phyloP scores from a whole-genome alignment of 2,113 vertebrate genomes.

The Mus musculus region DNA sequence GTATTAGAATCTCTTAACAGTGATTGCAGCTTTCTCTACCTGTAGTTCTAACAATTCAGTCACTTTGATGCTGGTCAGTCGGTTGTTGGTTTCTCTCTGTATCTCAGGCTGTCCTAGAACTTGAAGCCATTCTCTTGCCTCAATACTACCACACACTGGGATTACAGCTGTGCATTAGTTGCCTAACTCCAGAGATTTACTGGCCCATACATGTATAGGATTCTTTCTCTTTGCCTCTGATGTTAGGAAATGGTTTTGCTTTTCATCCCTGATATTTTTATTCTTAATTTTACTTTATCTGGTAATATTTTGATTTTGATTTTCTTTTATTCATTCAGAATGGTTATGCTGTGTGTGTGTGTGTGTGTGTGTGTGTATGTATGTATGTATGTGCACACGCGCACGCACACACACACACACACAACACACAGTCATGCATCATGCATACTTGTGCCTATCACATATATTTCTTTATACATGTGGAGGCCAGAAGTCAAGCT shows the following conservation, averaged over 20 bases:
- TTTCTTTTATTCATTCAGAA: background rate
- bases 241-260: background rate
- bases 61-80: background rate
- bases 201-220: background rate
- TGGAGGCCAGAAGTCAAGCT: background rate
- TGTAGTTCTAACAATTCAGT: background rate
- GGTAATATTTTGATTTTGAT: background rate
- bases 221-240: background rate
- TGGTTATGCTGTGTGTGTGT: background rate
- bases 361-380: background rate
- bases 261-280: background rate
- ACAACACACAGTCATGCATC: no score
- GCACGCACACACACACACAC: no score
- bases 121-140: background rate
- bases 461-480: background rate
- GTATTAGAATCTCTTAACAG: background rate
- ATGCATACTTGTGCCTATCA: no score
- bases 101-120: no score
- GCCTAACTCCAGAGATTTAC: background rate
- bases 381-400: no score
- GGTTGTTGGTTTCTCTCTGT: background rate
- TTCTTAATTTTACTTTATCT: conserved; percentile 8
- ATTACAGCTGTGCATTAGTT: background rate
- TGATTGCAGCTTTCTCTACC: background rate
- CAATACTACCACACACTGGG: background rate